Percentiles rank a stretch among this genome's conserved stretches.
phyloP scores from a whole-genome alignment of 2,888 invertebrate genomes.

The Lasiommata megera region DNA sequence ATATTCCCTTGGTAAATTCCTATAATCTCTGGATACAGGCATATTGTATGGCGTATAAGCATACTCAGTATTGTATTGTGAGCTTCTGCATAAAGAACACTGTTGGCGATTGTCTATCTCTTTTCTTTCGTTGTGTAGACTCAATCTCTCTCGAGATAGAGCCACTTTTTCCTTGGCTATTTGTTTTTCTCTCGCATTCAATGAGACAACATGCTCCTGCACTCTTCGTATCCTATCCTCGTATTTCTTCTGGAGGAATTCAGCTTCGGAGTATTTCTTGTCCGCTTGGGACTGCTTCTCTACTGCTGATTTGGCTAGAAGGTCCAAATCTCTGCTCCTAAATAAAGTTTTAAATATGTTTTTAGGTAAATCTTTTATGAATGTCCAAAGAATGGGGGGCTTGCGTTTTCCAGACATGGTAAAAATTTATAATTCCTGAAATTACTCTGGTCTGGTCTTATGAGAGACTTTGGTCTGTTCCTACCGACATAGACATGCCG shows the following conservation, averaged over 20 bases:
- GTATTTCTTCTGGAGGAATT: constrained; percentile 76
- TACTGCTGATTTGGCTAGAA: constrained; percentile 78
- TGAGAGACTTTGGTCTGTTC: too few species aligned
- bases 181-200: constrained; percentile 81
- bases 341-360: constrained; percentile 12
- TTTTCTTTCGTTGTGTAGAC: constrained; percentile 77
- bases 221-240: constrained; percentile 80
- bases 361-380: too few species aligned
- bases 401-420: too few species aligned
- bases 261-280: constrained; percentile 78
- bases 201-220: constrained; percentile 78
- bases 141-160: constrained; percentile 80
- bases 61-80: constrained; percentile 46
- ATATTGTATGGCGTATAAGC: constrained; percentile 35
- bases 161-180: constrained; percentile 83
- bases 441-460: too few species aligned
- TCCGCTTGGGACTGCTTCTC: constrained; percentile 82
- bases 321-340: constrained; percentile 74
- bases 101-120: constrained; percentile 66
- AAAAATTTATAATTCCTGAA: too few species aligned
- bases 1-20: constrained; percentile 35
- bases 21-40: constrained; percentile 55
- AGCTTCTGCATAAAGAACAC: constrained; percentile 66
- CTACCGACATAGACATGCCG: too few species aligned
- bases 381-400: too few species aligned